Evolutionary conservation across 64 coral and sea anemone genomes (phyloP), one percentile per base, ranked within the genome.

Genomic region (Montipora efflorescens): DNA sequence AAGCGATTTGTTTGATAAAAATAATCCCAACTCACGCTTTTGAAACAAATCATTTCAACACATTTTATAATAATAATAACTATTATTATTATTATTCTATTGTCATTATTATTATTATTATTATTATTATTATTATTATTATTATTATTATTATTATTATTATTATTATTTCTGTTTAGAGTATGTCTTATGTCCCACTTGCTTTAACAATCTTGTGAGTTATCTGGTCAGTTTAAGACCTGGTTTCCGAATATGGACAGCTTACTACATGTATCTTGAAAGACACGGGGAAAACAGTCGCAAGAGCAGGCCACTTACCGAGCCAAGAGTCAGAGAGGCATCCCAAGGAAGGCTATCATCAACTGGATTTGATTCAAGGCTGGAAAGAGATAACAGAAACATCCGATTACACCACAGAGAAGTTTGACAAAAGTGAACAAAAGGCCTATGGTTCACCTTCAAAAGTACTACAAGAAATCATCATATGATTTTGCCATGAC

Each of bases 281-380:
- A 36, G 36, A 36, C 36, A 36, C 36, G 36, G 36, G 36, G 36
- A 23, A 71, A 18, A 71, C 8, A 15, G 19, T 23, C 0, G 20
- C 14, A 23, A 71, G 19, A 71, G 21, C 68, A 5, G 4, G 48
- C 4, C 51, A 77, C 75, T 78, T 59, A 89, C 87, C 13, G 87
- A 89, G 22, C 72, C 71, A 19, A 89, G 59, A 59, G 19, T 58
- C 36, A 89, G 36, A 25, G 72, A 23, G 13, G 75, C 74, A 25
- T 93, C 76, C 92, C 92, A 93, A 10, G 81, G 50, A 21, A 93
- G 67, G 5, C 59, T 21, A 14, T 93, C 92, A 13, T 93, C 92
- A 0, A 77, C 48, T 45, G 74, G 57, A 88, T 93, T 93, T 66
- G 92, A 93, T 55, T 93, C 92, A 84, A 93, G 78, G 72, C 92